phyloP scores from a whole-genome alignment of 2,113 vertebrate genomes.

The Neodon shergylaensis region DNA sequence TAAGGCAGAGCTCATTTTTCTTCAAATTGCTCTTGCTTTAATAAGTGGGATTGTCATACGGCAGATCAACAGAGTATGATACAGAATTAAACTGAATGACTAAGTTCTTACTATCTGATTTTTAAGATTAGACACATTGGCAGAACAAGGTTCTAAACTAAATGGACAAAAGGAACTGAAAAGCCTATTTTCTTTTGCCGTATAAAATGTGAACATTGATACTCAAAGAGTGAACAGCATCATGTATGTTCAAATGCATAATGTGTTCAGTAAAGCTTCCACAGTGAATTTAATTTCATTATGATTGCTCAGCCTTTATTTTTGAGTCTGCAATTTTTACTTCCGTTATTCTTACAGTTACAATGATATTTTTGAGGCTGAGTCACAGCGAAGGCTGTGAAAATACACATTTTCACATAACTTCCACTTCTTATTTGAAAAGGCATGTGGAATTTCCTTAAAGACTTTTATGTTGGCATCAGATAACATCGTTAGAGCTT shows the following conservation, averaged over 20 bases:
- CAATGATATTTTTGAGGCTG: not conserved
- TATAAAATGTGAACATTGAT: not conserved
- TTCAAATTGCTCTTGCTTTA: not conserved
- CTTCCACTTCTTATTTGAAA: not conserved
- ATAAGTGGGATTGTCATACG: not conserved
- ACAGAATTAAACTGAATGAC: not conserved
- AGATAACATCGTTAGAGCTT: not conserved
- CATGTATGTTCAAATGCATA: not conserved
- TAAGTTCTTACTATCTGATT: not conserved
- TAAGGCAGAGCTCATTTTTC: not conserved
- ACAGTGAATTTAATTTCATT: not conserved
- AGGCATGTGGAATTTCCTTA: not conserved
- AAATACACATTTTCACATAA: not conserved
- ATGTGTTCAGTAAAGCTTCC: not conserved
- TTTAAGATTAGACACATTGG: not conserved
- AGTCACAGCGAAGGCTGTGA: not conserved
- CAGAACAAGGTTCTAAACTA: slow-evolving; percentile 28
- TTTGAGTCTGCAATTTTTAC: slow-evolving; percentile 1
- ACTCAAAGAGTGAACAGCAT: not conserved
- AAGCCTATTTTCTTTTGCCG: not conserved
- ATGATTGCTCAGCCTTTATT: not conserved
- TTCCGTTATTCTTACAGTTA: not conserved
- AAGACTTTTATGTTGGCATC: not conserved
- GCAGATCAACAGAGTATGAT: not conserved
- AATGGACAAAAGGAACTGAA: not conserved